Evolutionary conservation across 2,888 invertebrate species (phyloP).

Genomic region (Drosophila gaucha): DNA sequence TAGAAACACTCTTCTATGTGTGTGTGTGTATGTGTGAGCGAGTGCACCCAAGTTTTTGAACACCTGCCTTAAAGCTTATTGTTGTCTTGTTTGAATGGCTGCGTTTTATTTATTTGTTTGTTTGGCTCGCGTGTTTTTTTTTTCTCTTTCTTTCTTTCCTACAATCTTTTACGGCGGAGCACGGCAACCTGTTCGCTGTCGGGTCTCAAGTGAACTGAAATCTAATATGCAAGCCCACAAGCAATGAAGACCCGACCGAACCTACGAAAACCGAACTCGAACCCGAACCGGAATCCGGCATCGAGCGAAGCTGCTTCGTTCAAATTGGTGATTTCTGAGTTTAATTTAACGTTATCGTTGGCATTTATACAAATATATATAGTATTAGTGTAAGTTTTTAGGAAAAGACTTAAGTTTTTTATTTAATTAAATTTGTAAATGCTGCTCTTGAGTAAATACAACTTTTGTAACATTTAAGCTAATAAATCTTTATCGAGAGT

Average conservation of each 20-base stretch:
- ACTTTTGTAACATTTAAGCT: no score
- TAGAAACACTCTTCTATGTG: slow-evolving; percentile 37
- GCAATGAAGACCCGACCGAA: slow-evolving; percentile 52
- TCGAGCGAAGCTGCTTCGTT: slow-evolving; percentile 12
- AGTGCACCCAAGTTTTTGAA: slow-evolving; percentile 49
- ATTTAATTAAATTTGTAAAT: background rate
- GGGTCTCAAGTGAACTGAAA: slow-evolving; percentile 78
- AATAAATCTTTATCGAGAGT: background rate
- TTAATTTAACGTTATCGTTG: slow-evolving; percentile 19
- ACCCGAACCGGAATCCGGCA: slow-evolving; percentile 33
- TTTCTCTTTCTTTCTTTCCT: slow-evolving; percentile 8
- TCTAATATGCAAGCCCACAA: slow-evolving; percentile 50
- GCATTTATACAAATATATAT: background rate
- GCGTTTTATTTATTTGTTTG: slow-evolving; percentile 45
- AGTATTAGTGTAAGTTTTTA: background rate
- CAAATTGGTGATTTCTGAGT: background rate
- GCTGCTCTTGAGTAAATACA: no score
- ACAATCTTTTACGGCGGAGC: background rate
- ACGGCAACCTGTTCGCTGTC: slow-evolving; percentile 58
- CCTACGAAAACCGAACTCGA: slow-evolving; percentile 10
- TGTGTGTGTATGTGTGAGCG: slow-evolving; percentile 9
- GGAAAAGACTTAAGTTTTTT: background rate
- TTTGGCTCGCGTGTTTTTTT: slow-evolving; percentile 21
- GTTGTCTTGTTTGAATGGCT: slow-evolving; percentile 28
- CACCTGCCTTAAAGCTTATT: slow-evolving; percentile 37